phyloP scores from a whole-genome alignment of 1,140 invertebrate genomes.

The Ericerus pela region DNA sequence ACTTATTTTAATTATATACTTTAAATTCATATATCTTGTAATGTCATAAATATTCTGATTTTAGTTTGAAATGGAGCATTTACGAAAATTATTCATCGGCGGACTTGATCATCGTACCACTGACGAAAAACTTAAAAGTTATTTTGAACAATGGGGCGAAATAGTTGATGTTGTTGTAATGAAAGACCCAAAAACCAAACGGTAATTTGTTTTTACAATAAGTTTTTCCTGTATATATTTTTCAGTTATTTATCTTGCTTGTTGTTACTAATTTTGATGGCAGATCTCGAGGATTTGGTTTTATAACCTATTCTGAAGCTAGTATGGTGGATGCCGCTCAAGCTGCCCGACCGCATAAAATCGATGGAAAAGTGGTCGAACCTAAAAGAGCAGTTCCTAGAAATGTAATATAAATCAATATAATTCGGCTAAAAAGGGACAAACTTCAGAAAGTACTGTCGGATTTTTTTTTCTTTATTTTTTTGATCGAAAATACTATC shows the following conservation, averaged over 20 bases:
- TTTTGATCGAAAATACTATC: too few relatives aligned
- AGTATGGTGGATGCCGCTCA: slow-evolving; percentile 93
- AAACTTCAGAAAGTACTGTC: not conserved
- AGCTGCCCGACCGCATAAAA: slow-evolving; percentile 61
- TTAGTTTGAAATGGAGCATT: slow-evolving; percentile 71
- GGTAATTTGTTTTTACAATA: slow-evolving; percentile 28
- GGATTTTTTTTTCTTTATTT: not conserved
- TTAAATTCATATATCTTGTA: too few relatives aligned
- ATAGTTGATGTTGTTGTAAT: slow-evolving; percentile 96
- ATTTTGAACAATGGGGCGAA: slow-evolving; percentile 94
- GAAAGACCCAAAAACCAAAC: slow-evolving; percentile 85
- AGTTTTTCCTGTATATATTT: not conserved
- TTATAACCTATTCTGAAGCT: slow-evolving; percentile 82
- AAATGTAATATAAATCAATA: slow-evolving; percentile 37
- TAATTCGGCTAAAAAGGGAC: not conserved
- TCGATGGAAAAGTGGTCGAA: slow-evolving; percentile 80
- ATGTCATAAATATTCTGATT: slow-evolving; percentile 1
- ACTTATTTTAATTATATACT: too few relatives aligned
- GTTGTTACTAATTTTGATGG: slow-evolving; percentile 11
- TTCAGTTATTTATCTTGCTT: not conserved
- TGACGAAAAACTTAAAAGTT: slow-evolving; percentile 82
- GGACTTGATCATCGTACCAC: slow-evolving; percentile 92
- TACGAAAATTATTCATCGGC: slow-evolving; percentile 92
- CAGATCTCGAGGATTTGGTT: slow-evolving; percentile 83
- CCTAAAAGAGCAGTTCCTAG: slow-evolving; percentile 92